phyloP scores from a whole-genome alignment of 1,140 invertebrate genomes.

The Idris sp. region DNA sequence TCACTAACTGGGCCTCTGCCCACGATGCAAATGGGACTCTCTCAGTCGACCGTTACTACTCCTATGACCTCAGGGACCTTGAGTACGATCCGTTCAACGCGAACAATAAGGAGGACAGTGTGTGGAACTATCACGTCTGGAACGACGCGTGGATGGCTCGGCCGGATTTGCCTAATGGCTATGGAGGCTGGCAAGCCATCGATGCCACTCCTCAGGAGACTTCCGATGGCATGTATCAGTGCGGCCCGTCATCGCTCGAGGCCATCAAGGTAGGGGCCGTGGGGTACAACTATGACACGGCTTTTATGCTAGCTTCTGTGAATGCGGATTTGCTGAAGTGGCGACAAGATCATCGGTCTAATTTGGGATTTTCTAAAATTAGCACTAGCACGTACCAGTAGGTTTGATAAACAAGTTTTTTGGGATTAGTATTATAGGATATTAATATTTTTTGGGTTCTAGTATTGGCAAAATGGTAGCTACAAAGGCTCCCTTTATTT shows the following conservation, averaged over 20 bases:
- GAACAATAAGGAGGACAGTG: constrained; percentile 63
- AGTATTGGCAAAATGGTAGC: constrained; percentile 87
- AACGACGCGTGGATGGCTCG: constrained; percentile 85
- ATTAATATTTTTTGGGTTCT: constrained; percentile 46
- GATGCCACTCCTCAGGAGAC: constrained; percentile 82
- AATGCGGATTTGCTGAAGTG: constrained; percentile 81
- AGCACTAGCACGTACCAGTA: constrained; percentile 85
- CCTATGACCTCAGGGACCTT: constrained; percentile 76
- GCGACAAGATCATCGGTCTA: constrained; percentile 79
- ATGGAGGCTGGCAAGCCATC: constrained; percentile 82
- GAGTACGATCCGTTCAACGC: constrained; percentile 69
- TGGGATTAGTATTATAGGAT: too few relatives aligned
- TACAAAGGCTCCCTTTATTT: constrained; percentile 86
- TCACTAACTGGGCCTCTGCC: constrained; percentile 82
- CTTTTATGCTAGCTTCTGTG: constrained; percentile 83
- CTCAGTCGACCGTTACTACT: constrained; percentile 82
- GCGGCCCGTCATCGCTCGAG: constrained; percentile 82
- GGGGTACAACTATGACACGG: constrained; percentile 81
- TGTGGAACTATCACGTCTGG: constrained; percentile 86
- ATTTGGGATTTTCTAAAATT: constrained; percentile 82
- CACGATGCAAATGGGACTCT: constrained; percentile 82
- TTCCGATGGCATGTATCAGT: constrained; percentile 79
- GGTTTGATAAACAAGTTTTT: too few relatives aligned
- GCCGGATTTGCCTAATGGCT: constrained; percentile 80
- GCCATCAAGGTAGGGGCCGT: constrained; percentile 82